Base-by-base conservation (phyloP, 2,113 vertebrate genomes). In the Zapornia atra region DNA sequence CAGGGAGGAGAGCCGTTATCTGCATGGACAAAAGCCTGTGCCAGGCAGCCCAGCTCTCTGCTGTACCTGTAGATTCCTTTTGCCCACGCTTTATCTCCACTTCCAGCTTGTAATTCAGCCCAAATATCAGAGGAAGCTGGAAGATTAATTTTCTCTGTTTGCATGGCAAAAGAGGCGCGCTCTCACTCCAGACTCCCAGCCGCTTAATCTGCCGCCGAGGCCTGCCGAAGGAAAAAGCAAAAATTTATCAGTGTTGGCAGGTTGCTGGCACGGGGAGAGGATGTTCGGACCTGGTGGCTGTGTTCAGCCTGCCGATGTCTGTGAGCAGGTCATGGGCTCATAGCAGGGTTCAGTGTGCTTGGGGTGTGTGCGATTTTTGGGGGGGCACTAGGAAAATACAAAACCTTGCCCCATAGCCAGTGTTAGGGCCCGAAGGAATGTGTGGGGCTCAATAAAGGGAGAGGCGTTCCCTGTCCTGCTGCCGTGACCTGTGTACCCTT, bases 71-170 rank as follows among this genome's bases (percentile, higher is more conserved):
- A 63, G 96, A 88, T 97, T 87, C 94, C 96, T 68, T 83, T 59
- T 29, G 79, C 96, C 94, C 4, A 40, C 1, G 59, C 94, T 96
- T 98, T 98, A 98, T 98, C 98, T 98, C 94, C 68, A 5, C 88
- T 97, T 94, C 93, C 98, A 98, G 98, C 97, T 98, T 98, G 97
- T 97, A 97, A 97, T 97, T 97, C 97, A 96, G 96, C 92, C 95
- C 96, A 88, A 97, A 97, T 96, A 97, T 97, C 97, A 97, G 96
- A 97, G 96, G 60, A 97, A 97, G 95, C 94, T 51, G 76, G 57
- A 42, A 97, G 98, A 98, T 98, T 98, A 98, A 97, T 97, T 97
- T 98, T 96, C 96, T 95, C 91, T 82, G 88, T 97, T 97, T 97
- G 97, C 96, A 97, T 96, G 96, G 97, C 92, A 96, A 96, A 96